phyloP scores from a whole-genome alignment of 2,888 invertebrate species.

The Auanema freiburgensis region DNA sequence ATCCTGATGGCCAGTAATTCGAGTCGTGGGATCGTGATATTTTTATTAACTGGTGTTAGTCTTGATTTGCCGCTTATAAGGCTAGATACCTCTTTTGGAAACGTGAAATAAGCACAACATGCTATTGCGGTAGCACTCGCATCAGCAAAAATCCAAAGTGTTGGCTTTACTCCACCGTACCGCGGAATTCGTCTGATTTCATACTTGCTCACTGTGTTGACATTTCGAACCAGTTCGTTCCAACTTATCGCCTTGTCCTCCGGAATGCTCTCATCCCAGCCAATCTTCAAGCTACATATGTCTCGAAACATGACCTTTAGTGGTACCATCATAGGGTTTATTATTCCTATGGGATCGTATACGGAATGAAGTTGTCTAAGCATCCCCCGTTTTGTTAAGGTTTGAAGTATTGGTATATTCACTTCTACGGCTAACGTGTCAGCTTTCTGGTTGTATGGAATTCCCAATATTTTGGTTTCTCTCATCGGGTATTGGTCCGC shows the following conservation, averaged over 20 bases:
- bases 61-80: neutral
- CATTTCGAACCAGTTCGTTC: neutral
- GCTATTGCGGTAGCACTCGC: neutral
- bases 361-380: neutral
- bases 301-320: neutral
- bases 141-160: neutral
- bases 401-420: neutral
- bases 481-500: neutral
- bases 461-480: neutral
- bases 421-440: neutral
- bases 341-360: slow-evolving; percentile 5
- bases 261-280: neutral
- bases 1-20: neutral
- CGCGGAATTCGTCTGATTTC: neutral
- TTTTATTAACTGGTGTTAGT: neutral
- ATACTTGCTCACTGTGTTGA: neutral
- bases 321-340: neutral
- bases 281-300: neutral
- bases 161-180: too few species aligned
- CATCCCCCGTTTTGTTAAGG: neutral
- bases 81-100: neutral
- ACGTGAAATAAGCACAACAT: too few species aligned
- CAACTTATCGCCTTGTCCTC: neutral
- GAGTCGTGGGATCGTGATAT: neutral
- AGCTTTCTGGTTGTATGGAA: neutral